Conservation (phyloP, 2,888 invertebrate genomes). For the Folsomia manolachei region DNA sequence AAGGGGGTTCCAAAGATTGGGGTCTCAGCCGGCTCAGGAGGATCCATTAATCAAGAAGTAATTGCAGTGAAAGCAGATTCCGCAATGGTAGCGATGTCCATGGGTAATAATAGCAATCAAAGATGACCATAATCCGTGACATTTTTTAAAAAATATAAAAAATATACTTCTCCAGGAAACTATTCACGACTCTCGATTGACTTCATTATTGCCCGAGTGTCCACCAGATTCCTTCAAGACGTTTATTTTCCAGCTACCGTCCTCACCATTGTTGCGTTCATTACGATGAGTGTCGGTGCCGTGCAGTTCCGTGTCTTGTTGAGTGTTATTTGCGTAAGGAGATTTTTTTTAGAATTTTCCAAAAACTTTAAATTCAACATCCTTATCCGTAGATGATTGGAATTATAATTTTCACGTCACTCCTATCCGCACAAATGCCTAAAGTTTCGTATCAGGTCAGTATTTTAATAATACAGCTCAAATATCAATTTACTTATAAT, state of each 20-base stretch:
- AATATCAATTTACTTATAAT: too few species aligned
- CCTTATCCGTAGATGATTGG: conserved; percentile 31
- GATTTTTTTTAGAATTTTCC: too few species aligned
- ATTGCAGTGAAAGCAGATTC: not conserved
- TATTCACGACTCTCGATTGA: conserved; percentile 32
- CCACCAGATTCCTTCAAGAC: conserved; percentile 41
- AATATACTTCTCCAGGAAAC: conserved; percentile 16
- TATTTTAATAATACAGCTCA: too few species aligned
- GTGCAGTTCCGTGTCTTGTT: conserved; percentile 32
- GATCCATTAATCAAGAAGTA: conserved; percentile 4
- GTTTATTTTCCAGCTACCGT: conserved; percentile 41
- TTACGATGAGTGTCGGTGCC: conserved; percentile 34
- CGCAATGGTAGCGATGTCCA: not conserved
- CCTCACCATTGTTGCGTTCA: conserved; percentile 36
- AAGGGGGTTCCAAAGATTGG: conserved; percentile 17
- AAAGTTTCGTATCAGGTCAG: conserved; percentile 44
- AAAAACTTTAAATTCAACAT: not conserved
- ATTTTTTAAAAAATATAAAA: not conserved
- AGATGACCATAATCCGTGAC: too few species aligned
- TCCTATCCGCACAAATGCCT: conserved; percentile 32
- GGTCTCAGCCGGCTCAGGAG: conserved; percentile 18
- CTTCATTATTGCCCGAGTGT: conserved; percentile 33
- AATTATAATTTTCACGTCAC: conserved; percentile 31
- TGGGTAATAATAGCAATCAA: too few species aligned
- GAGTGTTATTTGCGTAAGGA: conserved; percentile 33